Conservation (phyloP, 2,797 vertebrate genomes). For the Sebastes vulpes region DNA sequence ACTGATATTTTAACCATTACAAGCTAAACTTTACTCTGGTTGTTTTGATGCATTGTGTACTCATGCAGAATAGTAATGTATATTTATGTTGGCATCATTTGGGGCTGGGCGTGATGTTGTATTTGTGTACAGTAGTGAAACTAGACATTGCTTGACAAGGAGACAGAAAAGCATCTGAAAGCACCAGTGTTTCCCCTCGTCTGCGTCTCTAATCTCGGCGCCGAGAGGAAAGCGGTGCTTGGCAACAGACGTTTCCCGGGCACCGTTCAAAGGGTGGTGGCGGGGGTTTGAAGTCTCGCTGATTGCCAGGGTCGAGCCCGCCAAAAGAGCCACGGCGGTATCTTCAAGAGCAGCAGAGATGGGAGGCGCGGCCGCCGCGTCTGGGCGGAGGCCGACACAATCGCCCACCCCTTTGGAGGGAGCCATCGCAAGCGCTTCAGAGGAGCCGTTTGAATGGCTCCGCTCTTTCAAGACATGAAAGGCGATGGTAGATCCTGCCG, state of each 20-base stretch:
- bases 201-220: constrained; percentile 42
- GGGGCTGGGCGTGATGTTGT: not conserved
- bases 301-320: constrained; percentile 60
- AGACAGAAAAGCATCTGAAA: constrained; percentile 36
- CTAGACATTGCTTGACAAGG: constrained; percentile 16
- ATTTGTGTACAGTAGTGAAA: not conserved
- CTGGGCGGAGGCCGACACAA: constrained; percentile 52
- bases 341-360: constrained; percentile 82
- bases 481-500: constrained; percentile 4
- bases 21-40: not conserved
- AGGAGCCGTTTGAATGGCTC: constrained; percentile 46
- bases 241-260: constrained; percentile 44
- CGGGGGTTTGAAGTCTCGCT: constrained; percentile 66
- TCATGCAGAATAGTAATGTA: not conserved
- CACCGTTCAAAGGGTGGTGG: constrained; percentile 60
- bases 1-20: not conserved
- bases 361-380: constrained; percentile 35
- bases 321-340: constrained; percentile 57
- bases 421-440: constrained; percentile 54
- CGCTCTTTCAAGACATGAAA: constrained; percentile 62
- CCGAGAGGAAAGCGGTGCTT: constrained; percentile 33
- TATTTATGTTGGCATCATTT: not conserved
- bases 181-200: constrained; percentile 29
- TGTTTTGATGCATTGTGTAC: not conserved
- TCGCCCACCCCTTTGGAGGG: constrained; percentile 29